Base-by-base conservation (phyloP, 2,888 invertebrate genomes). In the Rugalucina vietnamica region DNA sequence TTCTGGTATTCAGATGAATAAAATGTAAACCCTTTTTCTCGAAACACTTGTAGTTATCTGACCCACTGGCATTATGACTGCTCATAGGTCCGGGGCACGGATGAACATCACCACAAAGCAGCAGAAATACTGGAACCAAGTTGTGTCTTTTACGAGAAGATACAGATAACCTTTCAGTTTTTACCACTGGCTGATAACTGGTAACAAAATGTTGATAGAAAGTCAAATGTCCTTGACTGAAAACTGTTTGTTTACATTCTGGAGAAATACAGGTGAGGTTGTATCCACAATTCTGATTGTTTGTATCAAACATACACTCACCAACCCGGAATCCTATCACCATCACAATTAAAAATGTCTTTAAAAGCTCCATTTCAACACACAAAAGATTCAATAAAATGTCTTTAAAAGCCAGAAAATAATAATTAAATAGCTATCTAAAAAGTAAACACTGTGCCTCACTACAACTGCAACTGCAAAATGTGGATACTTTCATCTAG, bases 231-330 rank as follows among this genome's bases (percentile, higher is more conserved):
- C 72, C 37, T n/a, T 14, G 34, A 27, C 43, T 43, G 29, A 72
- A 14, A 36, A 37, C 37, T 37, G 91, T n/a, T 21, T 24, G 34
- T 36, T 95, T 12, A 43, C 43, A 8, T 21, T 54, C 95, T 70
- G 95, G 95, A 27, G 21, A 71, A 71, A 4, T 54, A n/a, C 4
- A 24, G 54, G 24, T 54, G 54, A 24, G 54, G n/a, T 12, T n/a
- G 10, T 12, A 24, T 21, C 54, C 54, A 54, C 24, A 18, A 54
- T n/a, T n/a, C 14, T n/a, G 4, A 14, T 21, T 54, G 54, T 54
- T 24, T 12, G 21, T 21, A 54, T 54, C 54, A 54, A 54, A 54
- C 10, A 54, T 14, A 5, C 14, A 54, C 54, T 54, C 54, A 54
- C 54, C 54, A 54, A 24, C n/a, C 4, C 54, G 54, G 21, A 54